Percentiles rank a stretch among this genome's conserved stretches.
These are phyloP conservation scores for Erythrolamprus reginae DNA, from an alignment of 2,113 vertebrate species.

Conservation along the genomic window DNA sequence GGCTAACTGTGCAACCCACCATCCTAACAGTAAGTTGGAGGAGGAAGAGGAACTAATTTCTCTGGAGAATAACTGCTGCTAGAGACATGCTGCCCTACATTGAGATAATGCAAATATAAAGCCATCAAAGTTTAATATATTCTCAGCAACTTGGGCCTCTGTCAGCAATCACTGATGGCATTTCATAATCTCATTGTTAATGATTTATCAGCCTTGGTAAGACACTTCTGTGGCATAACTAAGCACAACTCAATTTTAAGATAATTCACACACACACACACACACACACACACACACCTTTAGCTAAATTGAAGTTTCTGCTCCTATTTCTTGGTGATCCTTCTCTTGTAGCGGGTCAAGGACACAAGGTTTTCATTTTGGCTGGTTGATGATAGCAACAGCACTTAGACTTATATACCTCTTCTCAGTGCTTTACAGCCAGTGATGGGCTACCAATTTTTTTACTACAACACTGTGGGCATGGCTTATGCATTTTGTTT, in stretches of 20 bases:
- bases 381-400: neutral
- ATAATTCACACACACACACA: neutral
- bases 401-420: too few species aligned
- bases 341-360: neutral
- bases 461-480: too few species aligned
- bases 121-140: conserved; percentile 57
- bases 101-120: conserved; percentile 48
- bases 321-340: neutral
- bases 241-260: conserved; percentile 16
- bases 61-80: conserved; percentile 43
- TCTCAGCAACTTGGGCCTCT: conserved; percentile 19
- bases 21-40: neutral
- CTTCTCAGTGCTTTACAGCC: too few species aligned
- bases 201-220: conserved; percentile 23
- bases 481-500: too few species aligned
- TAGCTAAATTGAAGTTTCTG: neutral
- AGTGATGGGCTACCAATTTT: too few species aligned
- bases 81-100: conserved; percentile 52
- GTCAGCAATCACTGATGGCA: conserved; percentile 4
- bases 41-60: conserved; percentile 1
- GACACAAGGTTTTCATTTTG: neutral
- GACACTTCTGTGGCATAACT: neutral
- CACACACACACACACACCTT: neutral
- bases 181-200: conserved; percentile 20
- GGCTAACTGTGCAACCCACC: neutral